A percentile compares a stretch with the other conserved stretches of the same genome.
Evolutionary conservation across 2,113 vertebrate genomes (phyloP).

Genomic region (Ammospiza caudacuta): DNA sequence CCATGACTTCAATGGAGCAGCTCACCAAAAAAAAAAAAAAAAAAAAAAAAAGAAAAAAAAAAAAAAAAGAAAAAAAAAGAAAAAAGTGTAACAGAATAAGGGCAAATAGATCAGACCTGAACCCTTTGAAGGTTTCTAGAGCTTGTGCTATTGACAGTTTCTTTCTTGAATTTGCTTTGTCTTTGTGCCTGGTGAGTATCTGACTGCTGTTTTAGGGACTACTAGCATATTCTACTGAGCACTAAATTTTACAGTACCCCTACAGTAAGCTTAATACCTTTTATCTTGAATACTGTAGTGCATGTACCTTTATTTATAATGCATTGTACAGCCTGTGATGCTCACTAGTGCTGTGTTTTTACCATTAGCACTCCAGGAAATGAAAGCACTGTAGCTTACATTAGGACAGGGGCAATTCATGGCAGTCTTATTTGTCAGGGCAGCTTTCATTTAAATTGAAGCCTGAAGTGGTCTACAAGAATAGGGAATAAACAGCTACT

Average conservation of each 20-base stretch:
- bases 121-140: conserved; percentile 27
- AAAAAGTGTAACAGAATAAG: neutral
- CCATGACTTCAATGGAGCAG: neutral
- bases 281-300: conserved; percentile 53
- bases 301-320: conserved; percentile 62
- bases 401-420: conserved; percentile 18
- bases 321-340: conserved; percentile 41
- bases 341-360: conserved; percentile 26
- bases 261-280: conserved; percentile 61
- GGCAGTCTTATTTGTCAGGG: neutral
- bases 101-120: conserved; percentile 11
- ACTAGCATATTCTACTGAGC: conserved; percentile 59
- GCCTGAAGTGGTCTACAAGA: neutral
- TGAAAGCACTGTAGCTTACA: neutral
- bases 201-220: conserved; percentile 46
- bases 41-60: too few relatives aligned
- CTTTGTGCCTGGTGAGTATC: conserved; percentile 22
- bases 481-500: neutral
- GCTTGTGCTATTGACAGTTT: conserved; percentile 29
- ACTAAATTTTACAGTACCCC: conserved; percentile 66
- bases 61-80: neutral
- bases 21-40: neutral
- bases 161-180: conserved; percentile 36
- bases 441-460: neutral
- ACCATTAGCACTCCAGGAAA: conserved; percentile 57